Conservation (phyloP, 2,888 invertebrate genomes). For the Synergus gifuensis region DNA sequence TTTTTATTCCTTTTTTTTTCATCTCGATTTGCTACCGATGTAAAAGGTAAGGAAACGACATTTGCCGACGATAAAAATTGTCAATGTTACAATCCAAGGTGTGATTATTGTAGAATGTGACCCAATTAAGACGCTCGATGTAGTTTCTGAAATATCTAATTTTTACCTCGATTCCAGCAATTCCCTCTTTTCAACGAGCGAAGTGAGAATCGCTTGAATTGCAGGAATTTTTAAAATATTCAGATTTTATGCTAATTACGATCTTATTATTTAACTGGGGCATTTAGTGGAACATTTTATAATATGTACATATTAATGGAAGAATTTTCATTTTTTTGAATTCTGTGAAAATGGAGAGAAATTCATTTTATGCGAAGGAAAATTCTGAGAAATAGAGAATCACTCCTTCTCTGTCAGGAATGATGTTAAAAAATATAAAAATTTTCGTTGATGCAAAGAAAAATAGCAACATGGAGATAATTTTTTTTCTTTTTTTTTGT, state of each 20-base stretch:
- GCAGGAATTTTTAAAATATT: background rate
- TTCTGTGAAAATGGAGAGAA: background rate
- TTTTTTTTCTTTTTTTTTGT: too few relatives aligned
- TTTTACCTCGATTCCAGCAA: background rate
- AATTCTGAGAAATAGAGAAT: background rate
- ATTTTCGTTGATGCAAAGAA: background rate
- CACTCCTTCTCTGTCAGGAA: background rate
- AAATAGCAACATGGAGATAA: too few relatives aligned
- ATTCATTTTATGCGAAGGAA: background rate
- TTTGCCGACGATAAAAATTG: constrained; percentile 42
- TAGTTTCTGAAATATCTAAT: constrained; percentile 6
- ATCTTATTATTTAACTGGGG: background rate
- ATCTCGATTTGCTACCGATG: constrained; percentile 4
- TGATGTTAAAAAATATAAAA: background rate
- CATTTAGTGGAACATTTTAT: background rate
- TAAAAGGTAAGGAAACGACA: constrained; percentile 44
- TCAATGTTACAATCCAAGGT: background rate
- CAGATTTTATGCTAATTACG: background rate
- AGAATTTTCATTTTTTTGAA: background rate
- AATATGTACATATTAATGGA: background rate
- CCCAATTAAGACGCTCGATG: background rate
- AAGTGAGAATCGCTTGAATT: background rate
- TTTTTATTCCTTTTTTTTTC: background rate
- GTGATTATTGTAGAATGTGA: constrained; percentile 24
- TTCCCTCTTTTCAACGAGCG: background rate